Conservation (phyloP, 2,113 vertebrate species). For the Chamaetylas fuelleborni region DNA sequence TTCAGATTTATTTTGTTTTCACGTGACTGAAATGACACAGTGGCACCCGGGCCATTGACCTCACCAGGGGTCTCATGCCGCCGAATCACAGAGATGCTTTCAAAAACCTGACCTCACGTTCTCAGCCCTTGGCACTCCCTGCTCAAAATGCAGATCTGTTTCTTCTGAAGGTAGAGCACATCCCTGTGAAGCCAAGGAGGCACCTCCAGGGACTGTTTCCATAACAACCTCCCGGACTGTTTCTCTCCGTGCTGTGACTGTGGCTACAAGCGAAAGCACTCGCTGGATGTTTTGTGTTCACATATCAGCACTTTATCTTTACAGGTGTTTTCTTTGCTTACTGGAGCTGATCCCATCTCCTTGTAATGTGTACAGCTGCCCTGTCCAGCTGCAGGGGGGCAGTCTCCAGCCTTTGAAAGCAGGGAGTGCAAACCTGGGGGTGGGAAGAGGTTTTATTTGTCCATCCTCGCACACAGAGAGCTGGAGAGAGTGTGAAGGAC, state of each 20-base stretch:
- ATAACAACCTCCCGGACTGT: conserved; percentile 88
- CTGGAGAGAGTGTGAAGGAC: neutral
- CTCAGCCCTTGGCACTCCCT: neutral
- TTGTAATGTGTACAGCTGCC: neutral
- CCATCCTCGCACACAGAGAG: neutral
- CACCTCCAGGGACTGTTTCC: conserved; percentile 80
- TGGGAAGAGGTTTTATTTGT: neutral
- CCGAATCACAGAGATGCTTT: neutral
- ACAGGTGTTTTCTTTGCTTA: neutral
- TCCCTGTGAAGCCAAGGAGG: conserved; percentile 55
- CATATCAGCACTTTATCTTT: neutral
- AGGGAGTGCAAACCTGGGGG: neutral
- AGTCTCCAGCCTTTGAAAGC: neutral
- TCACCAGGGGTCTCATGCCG: accelerated
- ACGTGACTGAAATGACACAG: neutral
- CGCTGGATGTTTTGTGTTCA: conserved; percentile 6
- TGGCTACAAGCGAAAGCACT: conserved; percentile 46
- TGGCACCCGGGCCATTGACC: neutral
- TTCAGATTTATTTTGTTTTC: neutral
- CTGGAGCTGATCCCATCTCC: neutral
- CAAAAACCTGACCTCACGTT: neutral
- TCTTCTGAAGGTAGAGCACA: conserved; percentile 69
- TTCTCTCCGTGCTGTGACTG: conserved; percentile 68
- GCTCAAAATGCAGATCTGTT: neutral
- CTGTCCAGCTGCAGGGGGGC: neutral